Percentiles rank a stretch among this genome's conserved stretches.
These are phyloP conservation scores for Ochlodes sylvanus DNA, from an alignment of 2,888 invertebrate genomes.

Conservation along the genomic window DNA sequence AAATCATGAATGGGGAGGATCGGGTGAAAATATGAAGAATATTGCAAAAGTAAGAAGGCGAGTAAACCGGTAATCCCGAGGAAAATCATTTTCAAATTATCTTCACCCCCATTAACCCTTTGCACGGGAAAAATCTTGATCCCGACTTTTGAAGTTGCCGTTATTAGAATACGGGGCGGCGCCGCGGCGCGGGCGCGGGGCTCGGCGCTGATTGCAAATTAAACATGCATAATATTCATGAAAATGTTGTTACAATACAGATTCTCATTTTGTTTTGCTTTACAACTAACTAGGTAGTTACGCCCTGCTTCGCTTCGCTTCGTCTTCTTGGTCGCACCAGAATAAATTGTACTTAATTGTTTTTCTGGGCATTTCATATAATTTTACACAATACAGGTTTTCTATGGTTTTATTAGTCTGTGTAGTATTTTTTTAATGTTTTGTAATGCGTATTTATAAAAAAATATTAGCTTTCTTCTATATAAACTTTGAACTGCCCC, in stretches of 20 bases:
- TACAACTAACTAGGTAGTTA: no score
- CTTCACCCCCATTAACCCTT: constrained; percentile 16
- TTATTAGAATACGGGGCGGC: constrained; percentile 25
- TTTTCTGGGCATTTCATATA: no score
- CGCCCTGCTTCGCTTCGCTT: no score
- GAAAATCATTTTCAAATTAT: constrained; percentile 28
- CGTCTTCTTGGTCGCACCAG: no score
- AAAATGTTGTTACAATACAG: neutral
- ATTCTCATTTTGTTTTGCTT: no score
- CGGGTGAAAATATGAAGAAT: neutral
- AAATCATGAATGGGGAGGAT: neutral
- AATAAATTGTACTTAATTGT: no score
- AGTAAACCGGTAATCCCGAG: constrained; percentile 26
- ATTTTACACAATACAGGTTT: no score
- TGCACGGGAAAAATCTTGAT: constrained; percentile 25
- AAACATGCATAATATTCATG: constrained; percentile 9
- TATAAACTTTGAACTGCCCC: no score
- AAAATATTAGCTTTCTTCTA: no score
- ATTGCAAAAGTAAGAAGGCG: constrained; percentile 14
- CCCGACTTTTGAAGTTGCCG: constrained; percentile 19
- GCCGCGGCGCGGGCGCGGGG: neutral
- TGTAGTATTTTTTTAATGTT: no score
- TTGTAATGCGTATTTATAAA: no score
- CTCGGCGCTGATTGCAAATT: neutral
- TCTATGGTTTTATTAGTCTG: no score